phyloP scores from a whole-genome alignment of 64 coral and sea anemone genomes.

The Dendrophyllia cribrosa region DNA sequence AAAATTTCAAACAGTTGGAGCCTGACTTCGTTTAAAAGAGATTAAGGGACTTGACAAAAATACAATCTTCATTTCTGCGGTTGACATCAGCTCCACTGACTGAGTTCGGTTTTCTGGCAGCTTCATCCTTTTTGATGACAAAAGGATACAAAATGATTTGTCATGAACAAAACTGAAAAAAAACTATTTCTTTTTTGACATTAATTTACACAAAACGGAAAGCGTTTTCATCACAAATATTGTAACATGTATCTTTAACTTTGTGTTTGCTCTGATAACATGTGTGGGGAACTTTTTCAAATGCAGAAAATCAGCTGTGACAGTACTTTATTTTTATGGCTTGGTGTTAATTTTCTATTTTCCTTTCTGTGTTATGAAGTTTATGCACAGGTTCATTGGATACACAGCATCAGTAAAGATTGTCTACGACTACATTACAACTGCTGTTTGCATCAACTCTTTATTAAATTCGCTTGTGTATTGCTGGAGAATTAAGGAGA shows the following conservation, averaged over 20 bases:
- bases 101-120: too few species aligned
- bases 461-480: conserved; percentile 63
- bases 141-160: background rate
- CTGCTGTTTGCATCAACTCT: conserved; percentile 67
- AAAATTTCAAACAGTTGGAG: too few species aligned
- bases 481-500: conserved; percentile 68
- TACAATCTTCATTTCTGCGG: too few species aligned
- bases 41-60: too few species aligned
- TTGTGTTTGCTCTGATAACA: background rate
- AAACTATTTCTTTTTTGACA: conserved; percentile 41
- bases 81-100: too few species aligned
- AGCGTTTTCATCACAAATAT: conserved; percentile 44
- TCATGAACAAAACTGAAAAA: background rate
- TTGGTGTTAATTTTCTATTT: conserved; percentile 59
- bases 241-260: conserved; percentile 48
- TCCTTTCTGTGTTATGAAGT: conserved; percentile 29
- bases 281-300: background rate
- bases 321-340: conserved; percentile 59
- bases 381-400: conserved; percentile 12
- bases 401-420: conserved; percentile 48
- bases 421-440: conserved; percentile 43
- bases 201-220: background rate
- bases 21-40: too few species aligned
- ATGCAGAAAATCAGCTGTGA: too few species aligned
- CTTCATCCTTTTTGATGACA: too few species aligned